Percentiles rank a stretch among this genome's conserved stretches.
Evolutionary conservation across 2,888 invertebrate species (phyloP).

Genomic region (Omphaloscelis lunosa): DNA sequence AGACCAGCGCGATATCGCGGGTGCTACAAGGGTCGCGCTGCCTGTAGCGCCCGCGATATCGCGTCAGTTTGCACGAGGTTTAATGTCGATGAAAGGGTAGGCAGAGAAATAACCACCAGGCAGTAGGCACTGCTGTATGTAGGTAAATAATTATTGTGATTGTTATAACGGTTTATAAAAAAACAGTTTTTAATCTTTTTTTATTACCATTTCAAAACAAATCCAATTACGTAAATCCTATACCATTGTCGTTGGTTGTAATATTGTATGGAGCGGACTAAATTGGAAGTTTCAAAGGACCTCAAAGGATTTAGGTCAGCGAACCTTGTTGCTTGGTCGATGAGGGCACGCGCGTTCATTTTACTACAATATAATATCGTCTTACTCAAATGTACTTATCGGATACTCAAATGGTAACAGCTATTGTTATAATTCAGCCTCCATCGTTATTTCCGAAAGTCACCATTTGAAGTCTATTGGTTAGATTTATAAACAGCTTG

Average conservation of each 20-base stretch:
- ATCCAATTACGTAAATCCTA: neutral
- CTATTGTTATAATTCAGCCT: neutral
- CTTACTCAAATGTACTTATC: too few species aligned
- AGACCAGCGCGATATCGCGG: too few species aligned
- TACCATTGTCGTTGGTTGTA: constrained; percentile 4
- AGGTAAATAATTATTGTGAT: neutral
- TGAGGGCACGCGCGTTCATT: constrained; percentile 14
- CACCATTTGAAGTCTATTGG: neutral
- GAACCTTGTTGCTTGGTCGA: constrained; percentile 37
- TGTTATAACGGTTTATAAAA: neutral
- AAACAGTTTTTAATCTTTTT: neutral
- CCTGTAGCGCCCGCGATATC: too few species aligned
- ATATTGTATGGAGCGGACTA: neutral
- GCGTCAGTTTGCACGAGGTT: too few species aligned
- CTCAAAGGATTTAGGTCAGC: constrained; percentile 43
- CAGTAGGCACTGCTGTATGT: neutral
- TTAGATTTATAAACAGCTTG: neutral
- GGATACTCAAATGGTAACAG: neutral
- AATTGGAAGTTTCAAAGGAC: constrained; percentile 30
- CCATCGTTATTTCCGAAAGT: neutral
- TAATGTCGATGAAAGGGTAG: neutral
- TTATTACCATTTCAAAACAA: neutral
- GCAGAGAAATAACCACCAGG: neutral
- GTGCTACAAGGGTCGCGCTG: too few species aligned
- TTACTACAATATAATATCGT: constrained; percentile 1